phyloP scores from a whole-genome alignment of 2,113 vertebrate species.

The Platysternon megacephalum region DNA sequence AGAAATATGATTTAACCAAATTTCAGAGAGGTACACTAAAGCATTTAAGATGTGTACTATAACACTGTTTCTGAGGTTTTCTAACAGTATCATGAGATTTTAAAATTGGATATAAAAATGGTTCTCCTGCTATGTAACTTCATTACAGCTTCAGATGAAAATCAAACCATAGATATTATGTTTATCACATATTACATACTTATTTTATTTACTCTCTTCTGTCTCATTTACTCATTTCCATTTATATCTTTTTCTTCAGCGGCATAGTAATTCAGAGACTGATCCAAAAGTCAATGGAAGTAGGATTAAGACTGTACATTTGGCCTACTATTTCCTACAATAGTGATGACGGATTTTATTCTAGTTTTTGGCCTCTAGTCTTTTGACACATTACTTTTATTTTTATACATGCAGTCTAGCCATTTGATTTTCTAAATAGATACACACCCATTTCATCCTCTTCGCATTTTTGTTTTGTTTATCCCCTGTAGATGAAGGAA shows the following conservation, averaged over 20 bases:
- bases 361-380: neutral
- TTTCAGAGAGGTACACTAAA: neutral
- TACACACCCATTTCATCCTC: slow-evolving; percentile 3
- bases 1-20: neutral
- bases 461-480: slow-evolving; percentile 19
- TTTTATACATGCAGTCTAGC: slow-evolving; percentile 8
- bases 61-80: accelerated
- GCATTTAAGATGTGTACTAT: neutral
- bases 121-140: neutral
- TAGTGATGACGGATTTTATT: neutral
- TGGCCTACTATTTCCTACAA: neutral
- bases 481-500: slow-evolving; percentile 16
- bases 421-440: slow-evolving; percentile 26
- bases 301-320: neutral
- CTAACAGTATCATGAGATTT: neutral
- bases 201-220: neutral
- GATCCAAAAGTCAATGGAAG: neutral
- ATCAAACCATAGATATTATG: neutral
- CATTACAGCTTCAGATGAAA: neutral
- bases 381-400: neutral
- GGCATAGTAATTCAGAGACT: neutral
- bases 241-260: neutral
- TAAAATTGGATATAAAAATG: neutral
- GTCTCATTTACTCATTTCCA: neutral
- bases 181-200: neutral